A percentile compares a stretch with the other conserved stretches of the same genome.
Evolutionary conservation across 2,113 vertebrate species (phyloP).

Genomic region (Macrotis lagotis): DNA sequence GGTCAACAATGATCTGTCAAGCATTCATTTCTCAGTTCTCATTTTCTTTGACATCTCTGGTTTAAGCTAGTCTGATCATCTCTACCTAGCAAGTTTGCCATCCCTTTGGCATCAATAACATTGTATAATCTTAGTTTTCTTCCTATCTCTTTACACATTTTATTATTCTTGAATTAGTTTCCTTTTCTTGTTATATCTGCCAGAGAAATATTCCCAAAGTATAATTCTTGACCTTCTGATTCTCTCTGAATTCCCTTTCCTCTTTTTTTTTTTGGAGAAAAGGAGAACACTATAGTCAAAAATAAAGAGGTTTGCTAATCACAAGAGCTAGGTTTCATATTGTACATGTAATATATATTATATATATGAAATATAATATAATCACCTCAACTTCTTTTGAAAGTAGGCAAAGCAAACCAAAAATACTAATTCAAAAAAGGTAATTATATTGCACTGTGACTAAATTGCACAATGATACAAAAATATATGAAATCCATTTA

Average conservation of each 20-base stretch:
- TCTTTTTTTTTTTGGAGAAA: not conserved
- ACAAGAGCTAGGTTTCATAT: not conserved
- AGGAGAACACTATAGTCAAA: constrained; percentile 12
- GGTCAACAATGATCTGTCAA: not conserved
- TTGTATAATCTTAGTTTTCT: not conserved
- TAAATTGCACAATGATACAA: not conserved
- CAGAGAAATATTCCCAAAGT: not conserved
- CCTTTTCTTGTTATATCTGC: not conserved
- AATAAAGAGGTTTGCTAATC: constrained; percentile 44
- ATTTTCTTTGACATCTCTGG: not conserved
- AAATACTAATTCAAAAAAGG: not conserved
- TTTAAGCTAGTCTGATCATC: too few relatives aligned
- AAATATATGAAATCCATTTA: constrained; percentile 21
- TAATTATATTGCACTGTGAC: not conserved
- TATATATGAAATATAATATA: too few relatives aligned
- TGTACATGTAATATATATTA: not conserved
- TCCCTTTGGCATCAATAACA: not conserved
- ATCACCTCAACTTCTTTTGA: not conserved
- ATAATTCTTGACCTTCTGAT: not conserved
- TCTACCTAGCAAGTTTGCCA: not conserved
- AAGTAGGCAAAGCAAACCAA: not conserved
- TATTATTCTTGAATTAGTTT: not conserved
- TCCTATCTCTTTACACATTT: not conserved
- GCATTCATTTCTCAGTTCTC: not conserved
- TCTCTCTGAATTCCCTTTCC: not conserved